Evolutionary conservation across 2,113 vertebrate species (phyloP).

Genomic region (Uropsilus gracilis): DNA sequence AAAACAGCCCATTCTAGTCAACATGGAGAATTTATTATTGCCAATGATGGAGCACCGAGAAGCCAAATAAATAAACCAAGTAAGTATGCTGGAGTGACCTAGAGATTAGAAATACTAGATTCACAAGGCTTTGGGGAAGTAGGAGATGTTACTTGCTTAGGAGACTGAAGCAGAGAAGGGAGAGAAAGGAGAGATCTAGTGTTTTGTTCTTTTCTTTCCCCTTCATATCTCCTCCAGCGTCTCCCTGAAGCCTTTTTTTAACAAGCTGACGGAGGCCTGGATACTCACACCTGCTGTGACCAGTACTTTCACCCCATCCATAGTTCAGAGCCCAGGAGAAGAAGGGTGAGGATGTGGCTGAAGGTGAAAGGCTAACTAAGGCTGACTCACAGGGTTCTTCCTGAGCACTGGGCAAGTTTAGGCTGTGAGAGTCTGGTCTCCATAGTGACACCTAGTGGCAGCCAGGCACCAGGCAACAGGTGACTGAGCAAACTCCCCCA

Average conservation of each 20-base stretch:
- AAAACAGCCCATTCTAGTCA: neutral
- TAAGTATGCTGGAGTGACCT: neutral
- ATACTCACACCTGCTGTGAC: neutral
- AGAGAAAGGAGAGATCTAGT: neutral
- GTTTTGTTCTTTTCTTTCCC: too few relatives aligned
- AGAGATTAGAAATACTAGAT: neutral
- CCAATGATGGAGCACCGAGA: too few relatives aligned
- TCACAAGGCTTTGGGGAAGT: neutral
- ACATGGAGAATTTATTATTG: too few relatives aligned
- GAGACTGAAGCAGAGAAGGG: neutral
- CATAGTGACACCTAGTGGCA: neutral
- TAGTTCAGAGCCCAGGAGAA: neutral
- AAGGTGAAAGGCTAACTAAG: neutral
- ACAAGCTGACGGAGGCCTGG: neutral
- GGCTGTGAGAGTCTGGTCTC: neutral
- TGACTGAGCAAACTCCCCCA: neutral
- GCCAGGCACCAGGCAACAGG: neutral
- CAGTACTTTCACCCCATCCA: fast-evolving
- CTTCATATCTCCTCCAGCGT: neutral
- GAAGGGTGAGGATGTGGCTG: neutral
- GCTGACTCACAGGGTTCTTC: neutral
- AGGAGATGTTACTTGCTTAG: neutral
- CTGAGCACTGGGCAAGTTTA: neutral
- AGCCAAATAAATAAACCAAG: too few relatives aligned
- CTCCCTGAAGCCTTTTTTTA: neutral